A percentile compares a stretch with the other conserved stretches of the same genome.
Conservation (phyloP, 1,140 invertebrate genomes). For the Drosophila pruinosa region DNA sequence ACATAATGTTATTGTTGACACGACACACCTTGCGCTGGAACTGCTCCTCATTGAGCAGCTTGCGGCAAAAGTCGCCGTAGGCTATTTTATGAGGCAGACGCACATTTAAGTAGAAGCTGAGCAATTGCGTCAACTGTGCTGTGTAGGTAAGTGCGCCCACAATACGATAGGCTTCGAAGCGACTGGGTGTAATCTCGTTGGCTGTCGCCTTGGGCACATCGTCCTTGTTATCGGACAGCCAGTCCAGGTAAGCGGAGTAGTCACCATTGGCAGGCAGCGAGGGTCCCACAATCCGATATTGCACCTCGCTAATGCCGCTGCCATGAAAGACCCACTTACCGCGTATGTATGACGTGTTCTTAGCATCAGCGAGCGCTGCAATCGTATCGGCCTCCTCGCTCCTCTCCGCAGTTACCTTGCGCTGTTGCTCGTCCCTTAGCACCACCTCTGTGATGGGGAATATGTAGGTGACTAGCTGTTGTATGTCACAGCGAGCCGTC, state of each 20-base stretch:
- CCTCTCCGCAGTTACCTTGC: conserved; percentile 41
- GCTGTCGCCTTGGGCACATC: conserved; percentile 84
- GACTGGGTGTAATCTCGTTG: conserved; percentile 82
- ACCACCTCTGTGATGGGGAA: conserved; percentile 86
- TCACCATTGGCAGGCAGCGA: conserved; percentile 88
- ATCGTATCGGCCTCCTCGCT: conserved; percentile 86
- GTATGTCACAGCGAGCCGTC: conserved; percentile 85
- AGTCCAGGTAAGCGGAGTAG: conserved; percentile 89
- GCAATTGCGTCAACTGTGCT: conserved; percentile 89
- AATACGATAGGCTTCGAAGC: conserved; percentile 89
- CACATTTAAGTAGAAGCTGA: conserved; percentile 90
- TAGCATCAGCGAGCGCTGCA: conserved; percentile 89
- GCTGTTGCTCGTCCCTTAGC: conserved; percentile 67
- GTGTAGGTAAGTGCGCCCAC: conserved; percentile 91
- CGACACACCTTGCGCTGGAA: conserved; percentile 89
- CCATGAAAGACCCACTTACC: conserved; percentile 89
- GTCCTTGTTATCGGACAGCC: conserved; percentile 88
- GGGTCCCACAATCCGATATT: conserved; percentile 90
- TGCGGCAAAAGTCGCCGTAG: conserved; percentile 91
- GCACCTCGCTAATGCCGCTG: conserved; percentile 86
- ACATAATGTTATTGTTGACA: conserved; percentile 92
- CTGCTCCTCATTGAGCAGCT: conserved; percentile 86
- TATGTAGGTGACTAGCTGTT: conserved; percentile 88
- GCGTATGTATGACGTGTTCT: conserved; percentile 88
- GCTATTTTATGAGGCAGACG: conserved; percentile 89